These are phyloP conservation scores for Myotis findleyi DNA, from an alignment of 2,797 vertebrate genomes.

Conservation along the genomic window DNA sequence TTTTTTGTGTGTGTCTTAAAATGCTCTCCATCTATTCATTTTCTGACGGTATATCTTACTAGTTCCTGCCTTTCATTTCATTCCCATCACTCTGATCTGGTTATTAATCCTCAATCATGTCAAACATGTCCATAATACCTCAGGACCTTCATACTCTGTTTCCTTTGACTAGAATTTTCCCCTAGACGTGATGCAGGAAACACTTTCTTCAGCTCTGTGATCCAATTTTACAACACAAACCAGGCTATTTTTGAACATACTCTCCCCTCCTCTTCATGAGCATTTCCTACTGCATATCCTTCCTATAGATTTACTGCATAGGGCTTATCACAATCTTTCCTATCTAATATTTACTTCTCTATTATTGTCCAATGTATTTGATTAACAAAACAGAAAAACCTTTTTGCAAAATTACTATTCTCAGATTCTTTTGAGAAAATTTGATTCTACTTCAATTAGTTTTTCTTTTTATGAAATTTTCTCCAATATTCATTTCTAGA, in stretches of 20 bases:
- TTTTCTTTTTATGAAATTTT: not conserved
- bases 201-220: not conserved
- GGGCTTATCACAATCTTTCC: not conserved
- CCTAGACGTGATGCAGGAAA: too few species aligned
- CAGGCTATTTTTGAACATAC: not conserved
- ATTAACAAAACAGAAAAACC: not conserved
- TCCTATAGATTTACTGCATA: not conserved
- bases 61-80: not conserved
- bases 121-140: not conserved
- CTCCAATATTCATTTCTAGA: not conserved
- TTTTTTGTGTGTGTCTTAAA: not conserved
- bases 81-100: not conserved
- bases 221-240: not conserved
- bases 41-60: not conserved
- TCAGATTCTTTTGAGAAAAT: not conserved
- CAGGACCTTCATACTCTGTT: not conserved
- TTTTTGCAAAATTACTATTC: not conserved
- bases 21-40: not conserved
- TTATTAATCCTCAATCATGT: not conserved
- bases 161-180: not conserved
- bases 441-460: not conserved
- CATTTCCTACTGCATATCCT: not conserved
- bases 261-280: fast-evolving
- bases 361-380: not conserved
- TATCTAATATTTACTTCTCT: not conserved